Evolutionary conservation across 2,888 invertebrate species (phyloP).

Genomic region (Sesia bembeciformis): DNA sequence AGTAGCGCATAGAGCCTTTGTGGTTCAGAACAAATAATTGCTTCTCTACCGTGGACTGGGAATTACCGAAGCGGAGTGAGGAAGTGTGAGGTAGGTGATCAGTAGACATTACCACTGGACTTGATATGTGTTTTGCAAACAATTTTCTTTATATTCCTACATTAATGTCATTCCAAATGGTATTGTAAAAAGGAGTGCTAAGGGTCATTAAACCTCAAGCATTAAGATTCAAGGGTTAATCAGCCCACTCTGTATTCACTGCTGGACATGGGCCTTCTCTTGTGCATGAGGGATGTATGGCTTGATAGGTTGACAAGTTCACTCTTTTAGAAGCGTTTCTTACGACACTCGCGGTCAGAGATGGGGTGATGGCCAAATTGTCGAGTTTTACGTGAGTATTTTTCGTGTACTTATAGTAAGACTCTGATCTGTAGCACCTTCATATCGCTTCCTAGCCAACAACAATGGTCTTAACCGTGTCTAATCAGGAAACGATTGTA

Average conservation of each 20-base stretch:
- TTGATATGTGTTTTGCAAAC: not conserved
- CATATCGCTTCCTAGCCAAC: slow-evolving; percentile 8
- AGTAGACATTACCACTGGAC: slow-evolving; percentile 14
- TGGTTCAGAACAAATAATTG: not conserved
- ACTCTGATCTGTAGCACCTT: not conserved
- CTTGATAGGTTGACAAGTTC: too few species aligned
- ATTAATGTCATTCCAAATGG: too few species aligned
- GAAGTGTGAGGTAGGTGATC: slow-evolving; percentile 21
- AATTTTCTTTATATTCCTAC: too few species aligned
- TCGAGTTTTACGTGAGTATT: not conserved
- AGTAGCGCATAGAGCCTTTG: not conserved
- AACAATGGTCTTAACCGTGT: slow-evolving; percentile 30
- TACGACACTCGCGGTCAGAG: too few species aligned
- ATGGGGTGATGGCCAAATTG: too few species aligned
- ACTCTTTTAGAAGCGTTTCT: too few species aligned
- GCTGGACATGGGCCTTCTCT: too few species aligned
- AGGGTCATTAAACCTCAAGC: too few species aligned
- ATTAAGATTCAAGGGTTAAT: too few species aligned
- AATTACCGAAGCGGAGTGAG: slow-evolving; percentile 22
- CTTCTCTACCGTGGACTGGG: not conserved
- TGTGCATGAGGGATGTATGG: too few species aligned
- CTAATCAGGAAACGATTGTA: slow-evolving; percentile 44
- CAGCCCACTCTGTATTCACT: too few species aligned
- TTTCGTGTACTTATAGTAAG: not conserved
- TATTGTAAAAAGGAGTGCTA: too few species aligned